A percentile compares a stretch with the other conserved stretches of the same genome.
Evolutionary conservation across 2,113 vertebrate genomes (phyloP).

Genomic region (Myrmophylax atrothorax): DNA sequence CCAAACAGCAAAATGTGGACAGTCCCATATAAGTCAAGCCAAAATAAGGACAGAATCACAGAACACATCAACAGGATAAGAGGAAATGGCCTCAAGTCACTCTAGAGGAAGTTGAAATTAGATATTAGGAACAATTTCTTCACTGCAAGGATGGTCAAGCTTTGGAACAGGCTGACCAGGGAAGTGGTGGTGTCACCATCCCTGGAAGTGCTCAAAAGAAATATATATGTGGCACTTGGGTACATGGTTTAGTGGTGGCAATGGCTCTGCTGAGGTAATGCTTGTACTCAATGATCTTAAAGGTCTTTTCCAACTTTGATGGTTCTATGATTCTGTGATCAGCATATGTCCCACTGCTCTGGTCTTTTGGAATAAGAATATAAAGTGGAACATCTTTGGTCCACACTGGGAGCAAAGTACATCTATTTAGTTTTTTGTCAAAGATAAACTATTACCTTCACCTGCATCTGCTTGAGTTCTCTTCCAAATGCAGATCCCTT

Average conservation of each 20-base stretch:
- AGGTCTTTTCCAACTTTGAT: neutral
- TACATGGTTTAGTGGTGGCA: neutral
- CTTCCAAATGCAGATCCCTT: neutral
- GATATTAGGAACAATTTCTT: neutral
- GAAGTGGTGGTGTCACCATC: neutral
- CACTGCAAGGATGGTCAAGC: neutral
- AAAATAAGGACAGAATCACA: neutral
- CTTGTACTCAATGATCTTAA: neutral
- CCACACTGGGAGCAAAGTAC: neutral
- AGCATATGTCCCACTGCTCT: fast-evolving
- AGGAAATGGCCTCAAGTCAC: neutral
- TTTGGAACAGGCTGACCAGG: neutral
- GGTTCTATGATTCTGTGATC: neutral
- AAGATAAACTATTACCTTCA: neutral
- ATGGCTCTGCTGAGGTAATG: neutral
- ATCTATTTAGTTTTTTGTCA: neutral
- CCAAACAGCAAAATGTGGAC: neutral
- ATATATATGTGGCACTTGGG: neutral
- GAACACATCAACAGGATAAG: neutral
- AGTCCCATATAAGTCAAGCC: neutral
- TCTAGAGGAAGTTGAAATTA: neutral
- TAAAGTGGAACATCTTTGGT: neutral
- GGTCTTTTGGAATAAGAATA: neutral
- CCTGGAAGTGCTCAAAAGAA: neutral
- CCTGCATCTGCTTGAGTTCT: neutral